A percentile compares a stretch with the other conserved stretches of the same genome.
These are phyloP conservation scores for Drosophila parvula DNA, from an alignment of 1,140 invertebrate genomes.

Conservation along the genomic window DNA sequence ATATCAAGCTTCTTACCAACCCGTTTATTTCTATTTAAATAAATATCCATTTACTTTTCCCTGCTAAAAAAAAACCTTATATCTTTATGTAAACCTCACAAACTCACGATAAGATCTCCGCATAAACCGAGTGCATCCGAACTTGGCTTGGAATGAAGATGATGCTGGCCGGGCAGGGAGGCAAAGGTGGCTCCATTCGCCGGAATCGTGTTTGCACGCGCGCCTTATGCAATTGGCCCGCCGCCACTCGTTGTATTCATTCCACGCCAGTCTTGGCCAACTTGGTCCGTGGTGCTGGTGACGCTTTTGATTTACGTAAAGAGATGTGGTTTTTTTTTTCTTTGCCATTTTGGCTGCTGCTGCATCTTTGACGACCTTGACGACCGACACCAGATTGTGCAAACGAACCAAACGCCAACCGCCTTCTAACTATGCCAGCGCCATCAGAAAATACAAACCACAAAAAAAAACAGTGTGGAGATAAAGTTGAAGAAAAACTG, in stretches of 20 bases:
- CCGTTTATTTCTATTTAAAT: background rate
- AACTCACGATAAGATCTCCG: background rate
- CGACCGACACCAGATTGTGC: constrained; percentile 47
- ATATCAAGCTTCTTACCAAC: background rate
- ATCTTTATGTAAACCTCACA: no score
- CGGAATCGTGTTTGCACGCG: constrained; percentile 49
- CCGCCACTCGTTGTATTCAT: constrained; percentile 28
- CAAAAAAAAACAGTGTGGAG: constrained; percentile 6
- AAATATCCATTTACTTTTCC: background rate
- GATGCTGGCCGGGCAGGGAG: constrained; percentile 16
- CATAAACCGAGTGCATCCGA: constrained; percentile 25
- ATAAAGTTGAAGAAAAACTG: constrained; percentile 41
- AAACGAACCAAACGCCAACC: constrained; percentile 35
- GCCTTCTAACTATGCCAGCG: constrained; percentile 44
- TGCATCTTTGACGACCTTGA: constrained; percentile 53
- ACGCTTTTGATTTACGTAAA: constrained; percentile 49
- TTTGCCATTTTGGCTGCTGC: constrained; percentile 40
- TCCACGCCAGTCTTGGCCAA: constrained; percentile 42
- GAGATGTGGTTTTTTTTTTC: constrained; percentile 17
- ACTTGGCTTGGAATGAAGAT: constrained; percentile 18
- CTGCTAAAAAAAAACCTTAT: fast-evolving
- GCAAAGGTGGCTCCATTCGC: constrained; percentile 28
- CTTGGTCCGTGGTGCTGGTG: constrained; percentile 29
- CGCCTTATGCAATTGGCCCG: constrained; percentile 45
- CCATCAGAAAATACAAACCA: constrained; percentile 14